These are phyloP conservation scores for Drosophila baimaii DNA, from an alignment of 1,140 invertebrate genomes.

Conservation along the genomic window DNA sequence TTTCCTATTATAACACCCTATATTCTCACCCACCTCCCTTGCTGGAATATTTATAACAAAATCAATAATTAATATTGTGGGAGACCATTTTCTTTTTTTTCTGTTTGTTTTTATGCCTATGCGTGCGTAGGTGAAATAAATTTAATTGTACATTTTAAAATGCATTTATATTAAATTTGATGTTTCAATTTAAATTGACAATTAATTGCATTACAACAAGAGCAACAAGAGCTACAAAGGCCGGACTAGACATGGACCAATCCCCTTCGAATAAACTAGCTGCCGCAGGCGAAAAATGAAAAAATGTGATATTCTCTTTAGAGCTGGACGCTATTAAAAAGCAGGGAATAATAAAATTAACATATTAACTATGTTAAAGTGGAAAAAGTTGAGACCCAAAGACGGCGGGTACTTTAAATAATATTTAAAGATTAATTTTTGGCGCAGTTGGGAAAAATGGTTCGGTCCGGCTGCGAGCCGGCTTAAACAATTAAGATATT, in stretches of 20 bases:
- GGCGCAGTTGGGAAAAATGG: too few relatives aligned
- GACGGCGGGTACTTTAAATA: not conserved
- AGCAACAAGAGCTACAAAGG: conserved; percentile 32
- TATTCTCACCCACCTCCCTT: not conserved
- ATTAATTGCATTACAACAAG: conserved; percentile 78
- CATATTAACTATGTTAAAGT: conserved; percentile 47
- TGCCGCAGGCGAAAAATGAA: conserved; percentile 22
- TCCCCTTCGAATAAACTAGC: conserved; percentile 23
- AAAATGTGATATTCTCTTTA: conserved; percentile 38
- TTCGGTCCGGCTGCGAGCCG: too few relatives aligned
- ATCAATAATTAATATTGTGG: conserved; percentile 76
- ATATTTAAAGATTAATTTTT: not conserved
- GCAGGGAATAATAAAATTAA: conserved; percentile 39
- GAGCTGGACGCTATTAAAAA: conserved; percentile 49
- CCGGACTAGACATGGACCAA: conserved; percentile 38
- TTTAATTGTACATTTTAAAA: conserved; percentile 78
- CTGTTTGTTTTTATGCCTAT: conserved; percentile 26
- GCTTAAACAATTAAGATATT: too few relatives aligned
- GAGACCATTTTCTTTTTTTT: conserved; percentile 18
- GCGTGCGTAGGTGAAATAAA: conserved; percentile 64
- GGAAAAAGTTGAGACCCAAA: conserved; percentile 7
- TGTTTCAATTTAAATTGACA: conserved; percentile 79
- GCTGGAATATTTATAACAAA: conserved; percentile 55
- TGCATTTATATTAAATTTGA: conserved; percentile 77
- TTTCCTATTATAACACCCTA: not conserved